These are phyloP conservation scores for Laticauda laticaudata DNA, from an alignment of 2,113 vertebrate genomes.

Conservation along the genomic window DNA sequence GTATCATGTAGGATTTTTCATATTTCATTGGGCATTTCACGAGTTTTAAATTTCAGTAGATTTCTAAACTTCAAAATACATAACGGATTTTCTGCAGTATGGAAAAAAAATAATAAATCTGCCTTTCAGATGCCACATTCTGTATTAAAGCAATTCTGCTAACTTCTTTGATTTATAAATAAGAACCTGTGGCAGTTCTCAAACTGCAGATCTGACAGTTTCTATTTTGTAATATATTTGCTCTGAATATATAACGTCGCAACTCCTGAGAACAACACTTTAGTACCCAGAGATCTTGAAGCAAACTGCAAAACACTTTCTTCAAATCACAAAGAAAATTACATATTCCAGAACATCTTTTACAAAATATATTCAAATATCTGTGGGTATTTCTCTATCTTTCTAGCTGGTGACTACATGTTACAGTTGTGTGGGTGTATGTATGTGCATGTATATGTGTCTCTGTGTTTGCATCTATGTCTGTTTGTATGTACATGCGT, in stretches of 20 bases:
- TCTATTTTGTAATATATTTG: constrained; percentile 1
- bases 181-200: background rate
- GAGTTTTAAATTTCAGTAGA: background rate
- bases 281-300: background rate
- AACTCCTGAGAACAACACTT: background rate
- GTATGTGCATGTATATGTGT: background rate
- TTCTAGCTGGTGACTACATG: background rate
- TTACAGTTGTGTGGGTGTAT: no score
- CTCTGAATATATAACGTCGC: background rate
- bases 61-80: background rate
- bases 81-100: background rate
- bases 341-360: background rate
- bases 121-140: background rate
- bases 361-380: background rate
- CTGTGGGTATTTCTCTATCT: background rate
- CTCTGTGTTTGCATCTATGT: background rate
- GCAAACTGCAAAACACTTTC: background rate
- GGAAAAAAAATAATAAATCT: background rate
- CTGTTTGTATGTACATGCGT: background rate
- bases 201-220: background rate
- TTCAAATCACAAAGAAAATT: background rate
- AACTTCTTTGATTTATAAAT: background rate
- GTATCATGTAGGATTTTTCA: background rate
- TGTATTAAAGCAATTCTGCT: background rate
- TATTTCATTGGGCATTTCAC: background rate